A percentile compares a stretch with the other conserved stretches of the same genome.
phyloP scores from a whole-genome alignment of 2,113 vertebrate genomes.

The Lipotes vexillifer region DNA sequence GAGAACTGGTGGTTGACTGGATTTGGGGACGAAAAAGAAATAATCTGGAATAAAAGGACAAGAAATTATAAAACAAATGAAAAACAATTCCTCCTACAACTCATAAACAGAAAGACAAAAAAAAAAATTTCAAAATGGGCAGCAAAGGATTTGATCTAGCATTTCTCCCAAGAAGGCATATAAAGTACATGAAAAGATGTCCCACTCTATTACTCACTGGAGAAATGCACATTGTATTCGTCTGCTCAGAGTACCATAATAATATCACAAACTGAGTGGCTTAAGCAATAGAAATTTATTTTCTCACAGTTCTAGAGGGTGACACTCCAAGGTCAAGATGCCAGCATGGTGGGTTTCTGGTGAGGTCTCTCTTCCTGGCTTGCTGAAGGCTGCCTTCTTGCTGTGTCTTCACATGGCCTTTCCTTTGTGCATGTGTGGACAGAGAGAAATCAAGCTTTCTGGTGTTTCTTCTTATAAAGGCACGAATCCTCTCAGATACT shows the following conservation, averaged over 20 bases:
- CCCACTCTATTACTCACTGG: not conserved
- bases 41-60: not conserved
- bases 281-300: not conserved
- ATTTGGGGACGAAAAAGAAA: not conserved
- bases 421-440: not conserved
- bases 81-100: not conserved
- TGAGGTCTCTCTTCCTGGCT: not conserved
- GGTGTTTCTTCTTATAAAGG: not conserved
- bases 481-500: not conserved
- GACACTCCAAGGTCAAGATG: not conserved
- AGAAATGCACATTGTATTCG: not conserved
- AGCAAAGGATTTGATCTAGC: not conserved
- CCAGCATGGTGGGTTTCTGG: not conserved
- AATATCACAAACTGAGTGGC: too few species aligned
- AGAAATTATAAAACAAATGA: not conserved
- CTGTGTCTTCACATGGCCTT: not conserved
- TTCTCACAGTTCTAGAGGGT: not conserved
- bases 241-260: not conserved
- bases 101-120: not conserved
- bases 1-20: not conserved
- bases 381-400: not conserved
- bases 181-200: not conserved
- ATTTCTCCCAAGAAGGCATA: not conserved
- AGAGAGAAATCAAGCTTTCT: not conserved
- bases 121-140: not conserved